Evolutionary conservation across 1,140 invertebrate species (phyloP), one percentile per base, ranked within the genome.

Genomic region (Thaumetopoea pityocampa): DNA sequence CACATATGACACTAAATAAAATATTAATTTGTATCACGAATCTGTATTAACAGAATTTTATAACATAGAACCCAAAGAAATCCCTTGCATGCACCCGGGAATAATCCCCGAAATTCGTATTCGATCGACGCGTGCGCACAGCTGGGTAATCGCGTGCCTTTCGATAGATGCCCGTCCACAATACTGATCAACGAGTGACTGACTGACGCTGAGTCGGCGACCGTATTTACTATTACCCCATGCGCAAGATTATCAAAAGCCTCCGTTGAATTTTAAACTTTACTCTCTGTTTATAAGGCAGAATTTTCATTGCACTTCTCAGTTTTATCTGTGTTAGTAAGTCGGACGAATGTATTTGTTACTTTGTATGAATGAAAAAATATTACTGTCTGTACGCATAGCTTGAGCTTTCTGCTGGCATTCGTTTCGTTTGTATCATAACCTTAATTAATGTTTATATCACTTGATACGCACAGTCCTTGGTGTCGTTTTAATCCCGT

Each of bases 371-470:
- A 82, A 82, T 82, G 78, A 78, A 82, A 44, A 70, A 74, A 80
- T 78, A 78, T n/a, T n/a, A n/a, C n/a, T n/a, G 71, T 77, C 72
- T 69, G 51, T 54, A 60, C 57, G 59, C 63, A 72, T 67, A 69
- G 67, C 73, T 69, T 71, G 69, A 76, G 71, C 71, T 78, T 82
- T 79, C 65, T 64, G 73, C 66, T 64, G 55, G 50, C 51, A 56
- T 57, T 55, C 55, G 59, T 70, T 78, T 76, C 67, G 69, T 55
- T 61, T 72, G 64, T 51, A 47, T 51, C 46, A 52, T 78, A 78
- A 67, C 72, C 66, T 79, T 79, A 82, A 80, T 82, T 82, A 74
- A 80, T 79, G 74, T 70, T 79, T 74, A 70, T 57, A 64, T 48
- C 51, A 55, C 58, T 66, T 66, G 57, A 66, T 67, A 58, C 55